Evolutionary conservation across 2,797 vertebrate genomes (phyloP), one percentile per base, ranked within the genome.

Genomic region (Parauchenoglanis punctatus): DNA sequence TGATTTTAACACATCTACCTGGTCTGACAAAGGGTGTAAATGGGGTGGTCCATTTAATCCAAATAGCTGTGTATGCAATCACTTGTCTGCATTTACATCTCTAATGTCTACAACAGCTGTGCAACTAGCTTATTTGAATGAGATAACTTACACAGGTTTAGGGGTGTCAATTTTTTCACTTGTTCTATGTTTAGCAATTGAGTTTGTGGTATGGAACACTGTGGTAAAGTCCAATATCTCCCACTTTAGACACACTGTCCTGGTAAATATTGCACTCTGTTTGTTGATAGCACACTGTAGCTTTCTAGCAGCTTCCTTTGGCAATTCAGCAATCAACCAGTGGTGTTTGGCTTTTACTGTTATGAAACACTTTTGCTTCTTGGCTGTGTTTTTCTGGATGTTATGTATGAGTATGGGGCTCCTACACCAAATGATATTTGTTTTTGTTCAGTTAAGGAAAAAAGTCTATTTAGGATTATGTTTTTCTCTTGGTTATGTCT

Each of bases 301-400:
- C 68, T 96, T 96, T 87, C 78, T 97, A 40, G 92, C 89, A 0
- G 91, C 93, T 1, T 23, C 87, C 0, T 0, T 85, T 1, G 85
- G 90, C 0, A 0, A 4, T 0, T 0, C 0, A 0, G 2, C 65
- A 0, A 0, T 40, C 0, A 0, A 0, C 0, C 31, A 83, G 2
- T 94, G 94, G 93, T 96, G 95, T 81, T 23, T 67, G 49, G 72
- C 85, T 0, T 76, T 92, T 0, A 93, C 93, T 0, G 63, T 96
- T 20, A 7, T 95, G 84, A 95, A 95, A 90, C 96, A 97, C 89
- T 96, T 96, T 84, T 95, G 86, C 82, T 96, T 91, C 82, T 89
- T 97, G 83, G 59, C 95, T 72, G 94, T 95, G 91, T 97, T 97
- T 91, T 96, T 96, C 86, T 97, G 96, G 96, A 96, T 94, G 92